Base-by-base conservation (phyloP, 2,797 vertebrate species). In the Eulemur mongoz region DNA sequence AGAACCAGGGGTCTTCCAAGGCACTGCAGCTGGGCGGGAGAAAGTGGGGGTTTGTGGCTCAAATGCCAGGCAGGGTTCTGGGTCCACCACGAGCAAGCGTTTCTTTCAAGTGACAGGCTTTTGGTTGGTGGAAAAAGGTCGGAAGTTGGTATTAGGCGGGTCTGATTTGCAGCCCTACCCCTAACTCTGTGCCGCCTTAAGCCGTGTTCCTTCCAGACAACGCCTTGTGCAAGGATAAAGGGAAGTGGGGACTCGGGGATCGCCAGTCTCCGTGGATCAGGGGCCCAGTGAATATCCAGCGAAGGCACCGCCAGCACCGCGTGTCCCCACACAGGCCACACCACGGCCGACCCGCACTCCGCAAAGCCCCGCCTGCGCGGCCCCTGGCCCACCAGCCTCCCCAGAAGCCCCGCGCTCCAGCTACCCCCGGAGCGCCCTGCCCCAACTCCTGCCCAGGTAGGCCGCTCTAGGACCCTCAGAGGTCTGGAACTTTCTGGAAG, bases 361-460 rank as follows among this genome's bases (percentile, higher is more conserved):
- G 3, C 20, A 38, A 45, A 17, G 25, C 11, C 35, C 54, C 3
- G 0, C 17, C 38, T 9, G 22, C 35, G 4, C 15, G 7, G 54
- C 25, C 25, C 35, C 45, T 12, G 17, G 5, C 12, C 23, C 17
- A 43, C 27, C 48, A 27, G 18, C 65, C 35, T 69, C 40, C 67
- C 48, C 40, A 7, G 35, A 59, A 52, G 50, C 5, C 43, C 43
- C 43, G 10, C 10, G 43, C 43, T 45, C 35, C 12, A 18, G 0
- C 1, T 0, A 4, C 5, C 18, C 27, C 4, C 38, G 38, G 6
- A 2, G 1, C 5, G 22, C 0, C 9, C 35, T 38, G 25, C 40
- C 48, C 9, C 10, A 4, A 8, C 12, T 32, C 9, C 13, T 10
- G 25, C n/a, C 25, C 8, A 9, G 22, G 23, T 17, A 32, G 4